Conservation (phyloP, 2,797 vertebrate species). For the Clamator glandarius region DNA sequence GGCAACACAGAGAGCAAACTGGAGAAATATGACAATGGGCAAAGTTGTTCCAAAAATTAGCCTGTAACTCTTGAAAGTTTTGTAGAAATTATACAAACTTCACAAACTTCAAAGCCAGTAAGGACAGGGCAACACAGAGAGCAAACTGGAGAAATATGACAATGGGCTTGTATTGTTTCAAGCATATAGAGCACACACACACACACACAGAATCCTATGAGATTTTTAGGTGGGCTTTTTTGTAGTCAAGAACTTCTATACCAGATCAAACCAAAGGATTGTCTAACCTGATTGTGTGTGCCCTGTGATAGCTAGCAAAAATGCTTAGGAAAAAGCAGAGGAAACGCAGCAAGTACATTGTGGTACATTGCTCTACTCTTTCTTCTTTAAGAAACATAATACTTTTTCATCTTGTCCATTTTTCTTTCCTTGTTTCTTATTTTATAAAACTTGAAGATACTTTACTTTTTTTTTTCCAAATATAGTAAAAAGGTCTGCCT, state of each 20-base stretch:
- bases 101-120: neutral
- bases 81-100: neutral
- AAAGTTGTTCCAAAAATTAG: neutral
- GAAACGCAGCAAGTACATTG: neutral
- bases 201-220: neutral
- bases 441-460: neutral
- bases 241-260: neutral
- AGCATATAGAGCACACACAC: neutral
- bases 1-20: neutral
- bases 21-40: neutral
- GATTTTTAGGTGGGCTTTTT: neutral
- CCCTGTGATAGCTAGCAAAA: neutral
- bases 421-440: neutral
- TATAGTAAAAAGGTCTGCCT: neutral
- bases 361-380: neutral
- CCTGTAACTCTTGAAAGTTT: neutral
- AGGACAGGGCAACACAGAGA: rapidly evolving
- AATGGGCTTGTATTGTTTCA: neutral
- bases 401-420: neutral
- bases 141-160: neutral
- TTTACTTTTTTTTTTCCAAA: neutral
- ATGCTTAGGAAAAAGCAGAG: neutral
- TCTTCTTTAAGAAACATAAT: neutral
- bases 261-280: neutral
- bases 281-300: neutral